These are phyloP conservation scores for Syngnathus rostellatus DNA, from an alignment of 2,797 vertebrate genomes.

Conservation along the genomic window DNA sequence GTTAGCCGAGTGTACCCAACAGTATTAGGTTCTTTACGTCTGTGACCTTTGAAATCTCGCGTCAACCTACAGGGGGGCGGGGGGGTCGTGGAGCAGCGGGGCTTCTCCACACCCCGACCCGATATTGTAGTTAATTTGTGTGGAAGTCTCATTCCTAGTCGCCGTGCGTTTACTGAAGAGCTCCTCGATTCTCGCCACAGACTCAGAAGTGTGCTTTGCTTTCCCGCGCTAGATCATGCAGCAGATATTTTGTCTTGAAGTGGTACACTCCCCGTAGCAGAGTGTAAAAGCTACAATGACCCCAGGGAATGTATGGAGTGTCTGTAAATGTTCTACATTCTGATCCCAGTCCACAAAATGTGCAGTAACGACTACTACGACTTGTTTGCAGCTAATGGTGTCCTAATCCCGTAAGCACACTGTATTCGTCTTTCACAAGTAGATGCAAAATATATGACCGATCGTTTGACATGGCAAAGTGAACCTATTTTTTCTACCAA, in stretches of 20 bases:
- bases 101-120: not conserved
- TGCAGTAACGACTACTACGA: constrained; percentile 17
- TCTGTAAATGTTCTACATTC: not conserved
- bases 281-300: constrained; percentile 9
- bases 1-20: constrained; percentile 81
- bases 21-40: constrained; percentile 91
- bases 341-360: constrained; percentile 5
- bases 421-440: not conserved
- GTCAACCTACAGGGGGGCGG: constrained; percentile 47
- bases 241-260: not conserved
- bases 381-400: constrained; percentile 31
- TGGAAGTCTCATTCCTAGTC: not conserved
- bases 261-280: constrained; percentile 19
- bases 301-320: constrained; percentile 19
- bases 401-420: constrained; percentile 22
- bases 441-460: not conserved
- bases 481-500: constrained; percentile 8
- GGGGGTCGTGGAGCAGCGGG: not conserved
- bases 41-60: constrained; percentile 81
- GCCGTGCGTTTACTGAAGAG: not conserved
- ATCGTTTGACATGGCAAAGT: not conserved
- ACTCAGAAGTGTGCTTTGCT: constrained; percentile 5
- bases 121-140: constrained; percentile 21
- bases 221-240: constrained; percentile 12
- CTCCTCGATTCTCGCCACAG: constrained; percentile 5